These are phyloP conservation scores for Xiphophorus couchianus DNA, from an alignment of 2,113 vertebrate genomes.

Conservation along the genomic window DNA sequence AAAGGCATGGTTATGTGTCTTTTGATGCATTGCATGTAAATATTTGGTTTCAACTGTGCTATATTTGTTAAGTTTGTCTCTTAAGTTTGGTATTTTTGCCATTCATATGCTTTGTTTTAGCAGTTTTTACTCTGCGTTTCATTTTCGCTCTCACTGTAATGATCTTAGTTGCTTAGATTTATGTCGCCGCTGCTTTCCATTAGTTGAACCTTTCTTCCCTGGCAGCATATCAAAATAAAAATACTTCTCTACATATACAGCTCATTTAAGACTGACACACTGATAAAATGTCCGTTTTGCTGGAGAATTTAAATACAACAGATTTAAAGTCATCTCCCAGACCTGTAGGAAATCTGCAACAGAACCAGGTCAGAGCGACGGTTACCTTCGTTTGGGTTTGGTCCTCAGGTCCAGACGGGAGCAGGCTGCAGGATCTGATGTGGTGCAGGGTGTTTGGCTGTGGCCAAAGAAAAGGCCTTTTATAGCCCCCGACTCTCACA, in stretches of 20 bases:
- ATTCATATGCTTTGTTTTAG: background rate
- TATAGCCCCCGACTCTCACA: constrained; percentile 46
- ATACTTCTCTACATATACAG: background rate
- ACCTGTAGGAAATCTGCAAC: too few species aligned
- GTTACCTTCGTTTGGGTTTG: constrained; percentile 53
- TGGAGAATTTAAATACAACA: background rate
- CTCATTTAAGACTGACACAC: too few species aligned
- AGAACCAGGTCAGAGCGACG: background rate
- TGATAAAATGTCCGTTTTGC: background rate
- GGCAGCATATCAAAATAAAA: background rate
- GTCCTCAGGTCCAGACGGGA: constrained; percentile 37
- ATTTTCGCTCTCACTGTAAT: background rate
- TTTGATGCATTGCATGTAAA: too few species aligned
- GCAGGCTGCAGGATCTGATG: constrained; percentile 20
- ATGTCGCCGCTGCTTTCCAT: background rate
- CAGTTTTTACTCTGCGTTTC: background rate
- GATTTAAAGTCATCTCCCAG: background rate
- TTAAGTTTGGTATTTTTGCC: too few species aligned
- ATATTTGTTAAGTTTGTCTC: too few species aligned
- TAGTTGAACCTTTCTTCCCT: too few species aligned
- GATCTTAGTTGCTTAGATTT: background rate
- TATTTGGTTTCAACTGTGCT: too few species aligned
- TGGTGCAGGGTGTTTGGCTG: background rate
- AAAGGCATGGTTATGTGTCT: too few species aligned
- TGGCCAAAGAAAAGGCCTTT: constrained; percentile 40